Conservation (phyloP, 1,140 invertebrate genomes). For the Periplaneta americana region DNA sequence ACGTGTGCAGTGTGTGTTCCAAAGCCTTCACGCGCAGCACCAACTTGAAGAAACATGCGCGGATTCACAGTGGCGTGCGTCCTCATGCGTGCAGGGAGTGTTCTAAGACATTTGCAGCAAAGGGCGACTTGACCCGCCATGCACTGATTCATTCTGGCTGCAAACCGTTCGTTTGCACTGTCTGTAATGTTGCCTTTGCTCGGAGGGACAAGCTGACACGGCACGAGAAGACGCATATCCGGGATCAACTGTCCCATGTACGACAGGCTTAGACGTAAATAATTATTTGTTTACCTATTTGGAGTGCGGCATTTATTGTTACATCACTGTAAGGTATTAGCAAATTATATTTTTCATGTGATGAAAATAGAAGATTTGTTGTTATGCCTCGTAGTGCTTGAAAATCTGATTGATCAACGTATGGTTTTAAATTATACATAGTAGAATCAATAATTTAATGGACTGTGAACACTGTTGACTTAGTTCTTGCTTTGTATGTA, state of each 20-base stretch:
- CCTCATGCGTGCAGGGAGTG: conserved; percentile 38
- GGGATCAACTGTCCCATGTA: not conserved
- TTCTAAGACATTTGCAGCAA: conserved; percentile 33
- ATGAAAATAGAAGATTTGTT: not conserved
- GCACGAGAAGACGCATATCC: not conserved
- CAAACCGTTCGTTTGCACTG: conserved; percentile 43
- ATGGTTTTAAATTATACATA: not conserved
- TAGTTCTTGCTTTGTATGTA: not conserved
- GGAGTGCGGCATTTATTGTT: not conserved
- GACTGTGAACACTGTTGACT: no score
- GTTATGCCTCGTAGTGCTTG: not conserved
- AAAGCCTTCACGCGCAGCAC: conserved; percentile 20
- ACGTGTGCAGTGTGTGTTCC: conserved; percentile 18
- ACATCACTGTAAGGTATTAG: not conserved
- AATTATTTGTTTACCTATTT: not conserved
- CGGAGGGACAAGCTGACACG: conserved; percentile 9
- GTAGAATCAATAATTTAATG: no score
- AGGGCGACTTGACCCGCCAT: conserved; percentile 42
- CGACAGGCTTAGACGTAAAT: not conserved
- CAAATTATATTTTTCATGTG: not conserved
- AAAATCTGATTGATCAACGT: not conserved
- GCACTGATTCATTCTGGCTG: conserved; percentile 44
- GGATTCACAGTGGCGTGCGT: conserved; percentile 23
- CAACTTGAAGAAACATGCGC: conserved; percentile 21
- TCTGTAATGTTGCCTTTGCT: conserved; percentile 38